These are phyloP conservation scores for Vimba vimba DNA, from an alignment of 2,113 vertebrate species.

Conservation along the genomic window DNA sequence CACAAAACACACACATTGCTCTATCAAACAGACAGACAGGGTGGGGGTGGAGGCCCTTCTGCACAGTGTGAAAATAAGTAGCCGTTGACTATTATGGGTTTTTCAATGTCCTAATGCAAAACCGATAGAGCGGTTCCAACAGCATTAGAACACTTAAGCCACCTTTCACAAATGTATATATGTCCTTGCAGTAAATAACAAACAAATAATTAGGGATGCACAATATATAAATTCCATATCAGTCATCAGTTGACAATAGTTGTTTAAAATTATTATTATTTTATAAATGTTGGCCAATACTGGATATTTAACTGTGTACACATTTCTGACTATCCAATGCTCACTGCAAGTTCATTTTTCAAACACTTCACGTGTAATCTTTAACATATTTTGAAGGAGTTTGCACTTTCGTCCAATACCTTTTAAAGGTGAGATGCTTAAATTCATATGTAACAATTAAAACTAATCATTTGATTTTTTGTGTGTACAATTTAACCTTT, in stretches of 20 bases:
- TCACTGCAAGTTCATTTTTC: neutral
- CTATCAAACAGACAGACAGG: slow-evolving; percentile 4
- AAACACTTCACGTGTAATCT: neutral
- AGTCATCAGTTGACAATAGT: neutral
- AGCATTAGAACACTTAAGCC: neutral
- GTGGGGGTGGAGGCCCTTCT: slow-evolving; percentile 33
- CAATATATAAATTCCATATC: neutral
- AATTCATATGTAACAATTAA: neutral
- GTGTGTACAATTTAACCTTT: neutral
- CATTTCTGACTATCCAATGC: neutral
- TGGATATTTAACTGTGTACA: neutral
- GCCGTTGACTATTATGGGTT: neutral
- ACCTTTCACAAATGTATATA: neutral
- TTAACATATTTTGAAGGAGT: neutral
- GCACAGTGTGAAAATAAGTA: slow-evolving; percentile 35
- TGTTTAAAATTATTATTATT: neutral
- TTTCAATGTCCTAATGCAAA: slow-evolving; percentile 9
- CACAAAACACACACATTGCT: slow-evolving; percentile 27
- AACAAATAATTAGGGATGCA: neutral
- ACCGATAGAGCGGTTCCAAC: neutral
- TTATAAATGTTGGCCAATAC: neutral
- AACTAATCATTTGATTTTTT: neutral
- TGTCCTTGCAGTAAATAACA: slow-evolving; percentile 6
- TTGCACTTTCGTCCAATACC: neutral
- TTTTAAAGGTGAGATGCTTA: neutral